A percentile compares a stretch with the other conserved stretches of the same genome.
phyloP scores from a whole-genome alignment of 2,797 vertebrate species.

The Aphelocoma californica region DNA sequence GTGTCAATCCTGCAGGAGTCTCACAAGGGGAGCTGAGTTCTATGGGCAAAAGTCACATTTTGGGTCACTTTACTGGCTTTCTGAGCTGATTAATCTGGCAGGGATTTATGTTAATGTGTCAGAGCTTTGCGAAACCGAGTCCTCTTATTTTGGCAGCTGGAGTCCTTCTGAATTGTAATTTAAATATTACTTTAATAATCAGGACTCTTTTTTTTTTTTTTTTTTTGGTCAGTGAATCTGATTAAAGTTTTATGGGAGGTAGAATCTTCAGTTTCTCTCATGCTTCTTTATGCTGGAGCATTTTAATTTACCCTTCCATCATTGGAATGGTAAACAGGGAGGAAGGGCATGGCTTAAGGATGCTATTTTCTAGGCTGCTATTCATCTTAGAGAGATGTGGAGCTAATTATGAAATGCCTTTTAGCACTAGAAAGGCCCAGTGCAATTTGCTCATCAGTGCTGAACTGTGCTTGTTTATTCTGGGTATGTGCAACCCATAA shows the following conservation, averaged over 20 bases:
- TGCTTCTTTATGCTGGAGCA: not conserved
- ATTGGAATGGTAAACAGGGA: not conserved
- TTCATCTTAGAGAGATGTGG: not conserved
- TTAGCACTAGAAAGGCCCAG: not conserved
- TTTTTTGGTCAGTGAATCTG: not conserved
- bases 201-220: rapidly evolving
- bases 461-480: not conserved
- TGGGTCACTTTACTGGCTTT: not conserved
- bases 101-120: not conserved
- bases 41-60: not conserved
- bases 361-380: not conserved
- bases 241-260: not conserved
- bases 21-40: not conserved
- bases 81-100: not conserved
- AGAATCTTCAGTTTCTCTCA: not conserved
- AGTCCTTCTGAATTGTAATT: not conserved
- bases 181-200: not conserved
- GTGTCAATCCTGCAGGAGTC: not conserved
- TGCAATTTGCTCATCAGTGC: not conserved
- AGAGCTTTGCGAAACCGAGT: not conserved
- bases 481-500: not conserved
- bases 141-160: not conserved
- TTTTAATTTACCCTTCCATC: not conserved
- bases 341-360: not conserved
- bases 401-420: not conserved